Conservation (phyloP, 2,888 invertebrate genomes). For the Chrysolina americana region DNA sequence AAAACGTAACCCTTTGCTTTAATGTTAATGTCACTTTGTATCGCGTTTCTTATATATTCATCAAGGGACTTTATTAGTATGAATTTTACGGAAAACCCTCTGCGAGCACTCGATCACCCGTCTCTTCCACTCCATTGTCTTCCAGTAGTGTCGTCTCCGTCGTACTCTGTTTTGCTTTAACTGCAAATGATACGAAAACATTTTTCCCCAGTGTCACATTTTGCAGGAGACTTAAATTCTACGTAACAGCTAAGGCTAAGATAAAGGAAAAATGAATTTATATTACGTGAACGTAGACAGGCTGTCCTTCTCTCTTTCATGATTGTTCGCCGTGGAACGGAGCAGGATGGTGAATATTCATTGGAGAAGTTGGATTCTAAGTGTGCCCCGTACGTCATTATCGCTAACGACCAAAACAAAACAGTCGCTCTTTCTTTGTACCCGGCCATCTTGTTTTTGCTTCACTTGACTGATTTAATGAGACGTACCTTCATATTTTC, state of each 20-base stretch:
- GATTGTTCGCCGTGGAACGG: conserved; percentile 4
- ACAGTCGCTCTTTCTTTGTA: conserved; percentile 65
- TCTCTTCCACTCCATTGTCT: conserved; percentile 41
- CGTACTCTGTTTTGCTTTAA: conserved; percentile 37
- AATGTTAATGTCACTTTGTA: conserved; percentile 69
- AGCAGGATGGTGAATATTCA: conserved; percentile 45
- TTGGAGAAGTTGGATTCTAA: conserved; percentile 54
- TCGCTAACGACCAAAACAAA: conserved; percentile 68
- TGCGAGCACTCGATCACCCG: conserved; percentile 37
- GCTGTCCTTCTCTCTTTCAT: conserved; percentile 32
- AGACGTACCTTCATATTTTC: conserved; percentile 56
- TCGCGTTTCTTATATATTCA: conserved; percentile 69
- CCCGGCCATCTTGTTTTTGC: conserved; percentile 68
- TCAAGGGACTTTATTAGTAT: conserved; percentile 68
- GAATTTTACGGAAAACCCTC: conserved; percentile 53
- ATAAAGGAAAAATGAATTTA: conserved; percentile 62
- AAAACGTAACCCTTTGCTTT: conserved; percentile 67
- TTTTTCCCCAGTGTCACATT: conserved; percentile 67
- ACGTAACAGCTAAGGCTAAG: conserved; percentile 59
- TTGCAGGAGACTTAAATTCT: conserved; percentile 65
- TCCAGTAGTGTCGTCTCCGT: conserved; percentile 39
- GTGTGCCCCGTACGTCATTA: conserved; percentile 65
- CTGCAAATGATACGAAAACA: conserved; percentile 57
- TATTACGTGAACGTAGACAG: conserved; percentile 50
- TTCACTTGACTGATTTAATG: conserved; percentile 67